Percentiles rank a stretch among this genome's conserved stretches.
phyloP scores from a whole-genome alignment of 2,113 vertebrate genomes.

The Numenius arquata region DNA sequence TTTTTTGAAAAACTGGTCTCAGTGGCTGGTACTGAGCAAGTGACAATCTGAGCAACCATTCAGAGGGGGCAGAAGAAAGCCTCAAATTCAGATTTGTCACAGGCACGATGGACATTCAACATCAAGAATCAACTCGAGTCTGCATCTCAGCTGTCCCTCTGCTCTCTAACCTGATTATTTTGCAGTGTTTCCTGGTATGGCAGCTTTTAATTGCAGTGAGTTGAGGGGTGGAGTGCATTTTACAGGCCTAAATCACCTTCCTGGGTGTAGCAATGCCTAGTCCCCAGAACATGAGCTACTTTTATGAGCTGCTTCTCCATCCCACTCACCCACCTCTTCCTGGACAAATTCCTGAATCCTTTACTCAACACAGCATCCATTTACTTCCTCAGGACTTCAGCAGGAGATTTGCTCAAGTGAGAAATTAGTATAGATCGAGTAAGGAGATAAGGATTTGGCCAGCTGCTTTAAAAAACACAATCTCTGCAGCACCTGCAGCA shows the following conservation, averaged over 20 bases:
- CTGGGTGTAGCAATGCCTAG: not conserved
- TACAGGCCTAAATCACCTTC: not conserved
- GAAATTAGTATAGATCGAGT: not conserved
- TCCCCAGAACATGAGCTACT: not conserved
- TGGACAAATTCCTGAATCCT: not conserved
- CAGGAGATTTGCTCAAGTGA: not conserved
- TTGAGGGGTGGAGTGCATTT: not conserved
- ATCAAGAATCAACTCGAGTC: not conserved
- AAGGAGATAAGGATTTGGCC: not conserved
- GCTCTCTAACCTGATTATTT: not conserved
- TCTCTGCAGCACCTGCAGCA: not conserved
- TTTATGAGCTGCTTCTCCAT: not conserved
- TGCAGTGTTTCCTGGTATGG: not conserved
- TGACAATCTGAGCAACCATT: not conserved
- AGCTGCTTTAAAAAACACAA: not conserved
- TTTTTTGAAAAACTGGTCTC: not conserved
- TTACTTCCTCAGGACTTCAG: not conserved
- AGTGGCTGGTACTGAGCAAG: not conserved
- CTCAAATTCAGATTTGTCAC: not conserved
- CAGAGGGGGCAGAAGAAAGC: not conserved
- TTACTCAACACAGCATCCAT: not conserved
- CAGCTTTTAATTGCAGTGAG: constrained; percentile 5
- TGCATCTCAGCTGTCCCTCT: not conserved
- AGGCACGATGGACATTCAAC: not conserved
- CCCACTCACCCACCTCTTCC: not conserved